Evolutionary conservation across 30 jellyfish, hydroid and myxozoan species (phyloP).

Genomic region (Aurelia sp.): DNA sequence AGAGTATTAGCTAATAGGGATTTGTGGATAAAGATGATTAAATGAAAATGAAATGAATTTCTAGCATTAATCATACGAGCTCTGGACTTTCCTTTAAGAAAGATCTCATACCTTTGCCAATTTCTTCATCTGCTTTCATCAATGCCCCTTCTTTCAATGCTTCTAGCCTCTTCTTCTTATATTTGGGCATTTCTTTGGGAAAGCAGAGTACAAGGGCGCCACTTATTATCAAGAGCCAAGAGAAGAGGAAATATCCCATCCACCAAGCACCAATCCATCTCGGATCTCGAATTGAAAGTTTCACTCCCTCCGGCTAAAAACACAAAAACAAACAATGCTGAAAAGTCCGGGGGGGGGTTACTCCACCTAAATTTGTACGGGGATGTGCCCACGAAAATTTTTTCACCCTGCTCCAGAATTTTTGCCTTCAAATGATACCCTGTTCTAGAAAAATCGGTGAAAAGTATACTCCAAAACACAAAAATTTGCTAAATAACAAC

Average conservation of each 20-base stretch:
- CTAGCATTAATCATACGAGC: background rate
- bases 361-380: too few species aligned
- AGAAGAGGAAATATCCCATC: constrained; percentile 76
- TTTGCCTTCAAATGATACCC: too few species aligned
- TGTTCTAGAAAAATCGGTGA: too few species aligned
- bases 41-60: too few species aligned
- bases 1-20: too few species aligned
- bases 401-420: too few species aligned
- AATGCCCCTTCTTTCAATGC: constrained; percentile 80
- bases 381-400: too few species aligned
- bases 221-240: constrained; percentile 74
- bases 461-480: too few species aligned
- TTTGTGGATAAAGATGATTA: too few species aligned
- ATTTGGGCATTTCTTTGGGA: constrained; percentile 72
- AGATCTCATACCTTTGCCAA: constrained; percentile 34
- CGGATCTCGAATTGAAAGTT: constrained; percentile 69
- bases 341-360: too few species aligned
- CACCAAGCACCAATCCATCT: constrained; percentile 98
- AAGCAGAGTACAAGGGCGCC: constrained; percentile 75
- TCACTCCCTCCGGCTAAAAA: constrained; percentile 82
- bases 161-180: constrained; percentile 62
- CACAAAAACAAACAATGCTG: background rate
- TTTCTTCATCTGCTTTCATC: constrained; percentile 57
- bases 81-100: background rate
- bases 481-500: too few species aligned